phyloP scores from a whole-genome alignment of 2,888 invertebrate genomes.

The Mesorhabditis belari region DNA sequence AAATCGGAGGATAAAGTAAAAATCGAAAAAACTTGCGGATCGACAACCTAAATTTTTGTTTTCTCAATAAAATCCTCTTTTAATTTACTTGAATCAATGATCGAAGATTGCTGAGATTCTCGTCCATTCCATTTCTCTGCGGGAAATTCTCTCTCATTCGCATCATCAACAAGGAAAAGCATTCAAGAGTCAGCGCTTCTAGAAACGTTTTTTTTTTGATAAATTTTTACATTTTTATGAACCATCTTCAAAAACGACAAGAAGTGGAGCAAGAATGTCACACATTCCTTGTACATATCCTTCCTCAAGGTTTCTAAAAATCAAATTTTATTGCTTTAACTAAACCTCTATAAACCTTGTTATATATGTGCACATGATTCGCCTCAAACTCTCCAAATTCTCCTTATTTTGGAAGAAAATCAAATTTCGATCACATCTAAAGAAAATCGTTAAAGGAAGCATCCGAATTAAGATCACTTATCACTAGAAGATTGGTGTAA shows the following conservation, averaged over 20 bases:
- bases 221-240: conserved; percentile 13
- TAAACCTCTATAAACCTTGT: conserved; percentile 65
- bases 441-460: no score
- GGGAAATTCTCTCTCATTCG: conserved; percentile 86
- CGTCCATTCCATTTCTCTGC: conserved; percentile 85
- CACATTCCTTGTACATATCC: conserved; percentile 98
- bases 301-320: conserved; percentile 70
- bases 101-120: conserved; percentile 89
- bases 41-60: conserved; percentile 52
- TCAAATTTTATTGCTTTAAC: neutral
- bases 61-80: neutral
- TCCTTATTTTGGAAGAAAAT: conserved; percentile 76
- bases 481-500: no score
- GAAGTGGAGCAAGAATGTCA: conserved; percentile 81
- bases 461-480: no score
- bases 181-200: conserved; percentile 81
- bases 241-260: conserved; percentile 81
- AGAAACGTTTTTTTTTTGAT: conserved; percentile 20
- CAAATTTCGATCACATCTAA: conserved; percentile 81
- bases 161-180: conserved; percentile 83
- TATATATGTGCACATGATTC: conserved; percentile 68
- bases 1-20: conserved; percentile 89
- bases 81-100: conserved; percentile 58
- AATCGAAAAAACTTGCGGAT: conserved; percentile 29
- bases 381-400: conserved; percentile 71